phyloP scores from a whole-genome alignment of 2,113 vertebrate species.

The Rhinolophus ferrumequinum region DNA sequence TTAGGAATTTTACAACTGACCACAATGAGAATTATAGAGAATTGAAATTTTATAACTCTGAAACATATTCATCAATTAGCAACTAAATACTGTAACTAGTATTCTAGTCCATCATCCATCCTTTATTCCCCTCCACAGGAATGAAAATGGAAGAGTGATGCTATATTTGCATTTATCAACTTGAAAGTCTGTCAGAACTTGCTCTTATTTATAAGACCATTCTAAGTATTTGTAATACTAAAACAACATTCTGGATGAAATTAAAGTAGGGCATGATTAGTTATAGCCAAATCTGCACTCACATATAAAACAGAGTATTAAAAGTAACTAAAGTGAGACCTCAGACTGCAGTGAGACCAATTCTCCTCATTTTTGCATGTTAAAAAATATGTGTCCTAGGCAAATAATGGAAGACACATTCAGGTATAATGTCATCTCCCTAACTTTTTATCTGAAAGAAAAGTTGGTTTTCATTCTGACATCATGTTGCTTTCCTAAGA shows the following conservation, averaged over 20 bases:
- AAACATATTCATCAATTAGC: constrained; percentile 1
- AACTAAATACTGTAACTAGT: background rate
- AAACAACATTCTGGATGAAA: constrained; percentile 13
- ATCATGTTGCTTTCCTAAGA: background rate
- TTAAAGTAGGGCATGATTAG: background rate
- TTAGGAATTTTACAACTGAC: background rate
- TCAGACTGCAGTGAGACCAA: background rate
- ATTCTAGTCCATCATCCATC: constrained; percentile 14
- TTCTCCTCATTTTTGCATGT: background rate
- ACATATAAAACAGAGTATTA: background rate
- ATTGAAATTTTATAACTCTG: constrained; percentile 11
- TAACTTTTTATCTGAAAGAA: background rate
- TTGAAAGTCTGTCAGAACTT: background rate
- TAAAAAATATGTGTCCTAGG: background rate
- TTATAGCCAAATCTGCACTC: constrained; percentile 22
- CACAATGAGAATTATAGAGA: background rate
- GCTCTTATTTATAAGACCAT: background rate
- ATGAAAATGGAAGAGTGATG: background rate
- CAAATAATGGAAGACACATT: background rate
- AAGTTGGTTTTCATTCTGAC: background rate
- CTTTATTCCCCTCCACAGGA: background rate
- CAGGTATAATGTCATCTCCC: background rate
- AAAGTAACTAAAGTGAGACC: background rate
- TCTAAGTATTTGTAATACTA: background rate
- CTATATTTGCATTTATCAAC: background rate